Evolutionary conservation across 2,113 vertebrate species (phyloP).

Genomic region (Scalopus aquaticus): DNA sequence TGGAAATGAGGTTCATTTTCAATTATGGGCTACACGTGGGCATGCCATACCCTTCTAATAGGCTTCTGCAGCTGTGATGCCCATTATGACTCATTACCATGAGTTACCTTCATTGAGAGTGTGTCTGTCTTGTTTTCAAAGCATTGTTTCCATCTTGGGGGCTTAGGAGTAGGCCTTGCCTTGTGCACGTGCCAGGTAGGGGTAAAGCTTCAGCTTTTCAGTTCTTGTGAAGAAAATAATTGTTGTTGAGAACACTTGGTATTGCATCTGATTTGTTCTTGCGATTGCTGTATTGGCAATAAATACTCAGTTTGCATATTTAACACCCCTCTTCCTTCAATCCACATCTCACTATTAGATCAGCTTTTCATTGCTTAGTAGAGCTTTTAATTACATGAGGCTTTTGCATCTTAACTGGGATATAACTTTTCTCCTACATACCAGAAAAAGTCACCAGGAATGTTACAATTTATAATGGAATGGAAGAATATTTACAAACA

Average conservation of each 20-base stretch:
- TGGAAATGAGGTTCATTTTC: not conserved
- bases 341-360: constrained; percentile 34
- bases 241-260: constrained; percentile 3
- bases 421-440: constrained; percentile 37
- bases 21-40: not conserved
- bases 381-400: constrained; percentile 52
- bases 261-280: constrained; percentile 40
- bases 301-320: constrained; percentile 69
- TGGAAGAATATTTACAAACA: constrained; percentile 27
- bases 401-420: constrained; percentile 47
- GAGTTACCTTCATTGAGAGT: not conserved
- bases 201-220: not conserved
- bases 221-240: constrained; percentile 16
- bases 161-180: not conserved
- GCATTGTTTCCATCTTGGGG: not conserved
- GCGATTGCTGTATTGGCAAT: constrained; percentile 47
- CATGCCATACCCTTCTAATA: fast-evolving
- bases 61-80: no score
- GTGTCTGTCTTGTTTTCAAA: not conserved
- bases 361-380: constrained; percentile 42
- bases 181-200: not conserved
- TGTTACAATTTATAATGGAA: not conserved
- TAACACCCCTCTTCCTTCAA: constrained; percentile 51
- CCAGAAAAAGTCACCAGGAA: constrained; percentile 42
- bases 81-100: no score